Base-by-base conservation (phyloP, 2,797 vertebrate species). In the Poecilia wingei region DNA sequence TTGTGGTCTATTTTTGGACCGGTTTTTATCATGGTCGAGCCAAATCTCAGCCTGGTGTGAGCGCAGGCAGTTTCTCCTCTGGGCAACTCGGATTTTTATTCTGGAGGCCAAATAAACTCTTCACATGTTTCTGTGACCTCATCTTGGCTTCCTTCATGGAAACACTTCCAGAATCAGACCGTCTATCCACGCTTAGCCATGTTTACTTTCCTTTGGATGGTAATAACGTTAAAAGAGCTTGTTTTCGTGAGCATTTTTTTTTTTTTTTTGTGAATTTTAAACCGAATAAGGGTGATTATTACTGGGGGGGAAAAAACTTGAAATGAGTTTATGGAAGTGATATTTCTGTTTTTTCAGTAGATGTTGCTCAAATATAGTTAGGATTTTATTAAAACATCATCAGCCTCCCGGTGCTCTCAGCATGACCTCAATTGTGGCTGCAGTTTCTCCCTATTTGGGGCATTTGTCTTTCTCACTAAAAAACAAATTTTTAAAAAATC, bases 51-150 rank as follows among this genome's bases (percentile, higher is more conserved):
- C 20, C 64, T 25, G 64, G 64, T 41, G 33, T 66, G 64, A 68
- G 64, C 4, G 22, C 64, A 68, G 9, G 18, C 36, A 68, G 64
- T 41, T 10, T 20, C 64, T 68, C 9, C 36, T 64, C 31, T 18
- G 31, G 31, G 16, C 59, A 64, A 64, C 59, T 68, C 22, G 8
- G 36, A 68, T 68, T 20, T 25, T 68, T 68, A 68, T 68, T 68
- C 36, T 41, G 22, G 39, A 68, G 33, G 36, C 64, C 64, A 68
- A 68, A 68, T 68, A 68, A 68, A 68, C 36, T 41, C 18, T 68
- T 41, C 64, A 25, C 18, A 36, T 39, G 59, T 33, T 36, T 39
- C 36, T 66, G 33, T 39, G 64, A 39, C 64, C 20, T 66, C 64
- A 39, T 22, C 8, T 10, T 66, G 64, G 36, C 20, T 10, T 66